Percentiles rank a stretch among this genome's conserved stretches.
Evolutionary conservation across 1,140 invertebrate genomes (phyloP).

Genomic region (Idris sp.): DNA sequence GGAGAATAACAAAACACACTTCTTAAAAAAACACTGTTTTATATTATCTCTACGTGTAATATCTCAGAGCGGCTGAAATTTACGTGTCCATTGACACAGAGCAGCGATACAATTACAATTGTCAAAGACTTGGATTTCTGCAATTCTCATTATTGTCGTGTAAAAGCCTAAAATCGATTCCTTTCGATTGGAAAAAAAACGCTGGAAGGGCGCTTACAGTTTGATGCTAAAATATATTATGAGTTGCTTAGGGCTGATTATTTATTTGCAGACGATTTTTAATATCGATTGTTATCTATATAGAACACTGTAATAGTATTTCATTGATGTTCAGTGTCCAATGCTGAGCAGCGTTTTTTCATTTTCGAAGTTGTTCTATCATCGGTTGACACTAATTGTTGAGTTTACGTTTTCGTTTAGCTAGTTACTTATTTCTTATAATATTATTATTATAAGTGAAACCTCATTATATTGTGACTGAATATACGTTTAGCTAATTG

Average conservation of each 20-base stretch:
- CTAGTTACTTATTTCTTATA: slow-evolving; percentile 72
- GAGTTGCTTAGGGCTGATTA: no score
- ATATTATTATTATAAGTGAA: no score
- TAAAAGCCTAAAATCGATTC: slow-evolving; percentile 4
- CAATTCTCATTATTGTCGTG: slow-evolving; percentile 45
- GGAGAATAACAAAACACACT: no score
- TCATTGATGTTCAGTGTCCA: no score
- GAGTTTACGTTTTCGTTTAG: slow-evolving; percentile 76
- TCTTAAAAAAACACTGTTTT: no score
- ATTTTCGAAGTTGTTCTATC: slow-evolving; percentile 60
- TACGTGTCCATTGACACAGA: slow-evolving; percentile 13
- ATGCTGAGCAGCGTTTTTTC: slow-evolving; percentile 38
- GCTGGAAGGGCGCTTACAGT: slow-evolving; percentile 49
- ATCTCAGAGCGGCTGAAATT: slow-evolving; percentile 19
- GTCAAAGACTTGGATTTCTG: slow-evolving; percentile 43
- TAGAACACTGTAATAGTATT: no score
- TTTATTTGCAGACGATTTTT: no score
- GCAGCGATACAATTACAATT: slow-evolving; percentile 22
- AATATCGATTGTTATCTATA: no score
- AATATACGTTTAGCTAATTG: slow-evolving; percentile 59
- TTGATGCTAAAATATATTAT: slow-evolving; percentile 7
- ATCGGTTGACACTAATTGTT: slow-evolving; percentile 72
- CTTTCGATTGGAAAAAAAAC: slow-evolving; percentile 25
- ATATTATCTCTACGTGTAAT: no score
- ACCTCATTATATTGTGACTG: slow-evolving; percentile 41